phyloP scores from a whole-genome alignment of 2,888 invertebrate genomes.

The Cerastis leucographa region DNA sequence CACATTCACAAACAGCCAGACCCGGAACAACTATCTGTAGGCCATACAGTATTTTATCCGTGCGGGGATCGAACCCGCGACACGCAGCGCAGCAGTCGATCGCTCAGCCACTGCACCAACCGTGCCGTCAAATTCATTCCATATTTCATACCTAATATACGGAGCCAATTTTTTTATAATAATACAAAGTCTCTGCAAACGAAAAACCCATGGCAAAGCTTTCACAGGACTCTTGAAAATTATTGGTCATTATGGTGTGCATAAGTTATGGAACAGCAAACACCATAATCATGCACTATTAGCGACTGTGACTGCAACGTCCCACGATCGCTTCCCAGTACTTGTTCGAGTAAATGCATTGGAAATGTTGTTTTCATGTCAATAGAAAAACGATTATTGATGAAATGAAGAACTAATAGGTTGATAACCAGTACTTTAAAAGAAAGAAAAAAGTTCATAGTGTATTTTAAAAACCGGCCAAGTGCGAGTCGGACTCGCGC shows the following conservation, averaged over 20 bases:
- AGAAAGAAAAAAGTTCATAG: too few species aligned
- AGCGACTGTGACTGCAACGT: conserved; percentile 22
- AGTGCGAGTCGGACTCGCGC: too few species aligned
- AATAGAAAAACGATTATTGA: background rate
- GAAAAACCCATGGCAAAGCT: conserved; percentile 11
- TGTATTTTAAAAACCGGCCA: too few species aligned
- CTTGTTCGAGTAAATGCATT: conserved; percentile 8
- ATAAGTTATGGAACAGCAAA: conserved; percentile 45
- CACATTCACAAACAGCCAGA: too few species aligned
- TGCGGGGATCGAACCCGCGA: too few species aligned
- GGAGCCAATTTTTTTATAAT: background rate
- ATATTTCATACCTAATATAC: background rate
- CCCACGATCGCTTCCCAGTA: conserved; percentile 56
- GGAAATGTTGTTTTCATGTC: conserved; percentile 20
- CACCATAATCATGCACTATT: conserved; percentile 45
- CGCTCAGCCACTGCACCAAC: too few species aligned
- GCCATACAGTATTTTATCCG: too few species aligned
- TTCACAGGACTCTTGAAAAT: conserved; percentile 35
- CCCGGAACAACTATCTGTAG: too few species aligned
- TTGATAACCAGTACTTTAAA: too few species aligned
- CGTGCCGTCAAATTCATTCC: too few species aligned
- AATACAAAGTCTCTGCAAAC: background rate
- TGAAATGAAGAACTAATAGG: background rate
- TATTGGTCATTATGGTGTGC: conserved; percentile 43
- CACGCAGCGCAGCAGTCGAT: too few species aligned